phyloP scores from a whole-genome alignment of 2,113 vertebrate genomes.

The Pyrgilauda ruficollis region DNA sequence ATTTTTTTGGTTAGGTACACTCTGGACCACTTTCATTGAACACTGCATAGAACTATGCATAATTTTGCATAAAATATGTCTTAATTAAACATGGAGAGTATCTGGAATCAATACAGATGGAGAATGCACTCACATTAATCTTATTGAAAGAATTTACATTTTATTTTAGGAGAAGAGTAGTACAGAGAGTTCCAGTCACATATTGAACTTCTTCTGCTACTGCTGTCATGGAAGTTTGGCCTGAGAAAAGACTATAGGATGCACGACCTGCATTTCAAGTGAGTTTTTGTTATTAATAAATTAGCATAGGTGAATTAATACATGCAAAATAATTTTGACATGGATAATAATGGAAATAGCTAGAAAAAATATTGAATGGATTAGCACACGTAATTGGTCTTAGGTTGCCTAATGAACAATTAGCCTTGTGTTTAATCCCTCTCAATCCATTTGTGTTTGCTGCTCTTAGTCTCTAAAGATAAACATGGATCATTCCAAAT shows the following conservation, averaged over 20 bases:
- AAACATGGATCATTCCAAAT: neutral
- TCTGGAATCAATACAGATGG: neutral
- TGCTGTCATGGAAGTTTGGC: neutral
- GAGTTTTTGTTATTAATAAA: neutral
- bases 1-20: neutral
- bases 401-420: slow-evolving; percentile 62
- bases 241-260: neutral
- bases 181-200: neutral
- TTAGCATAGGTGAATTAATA: neutral
- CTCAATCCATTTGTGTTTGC: neutral
- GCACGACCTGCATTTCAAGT: neutral
- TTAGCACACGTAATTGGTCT: slow-evolving; percentile 33
- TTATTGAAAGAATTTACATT: neutral
- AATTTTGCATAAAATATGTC: neutral
- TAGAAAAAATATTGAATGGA: slow-evolving; percentile 32
- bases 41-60: neutral
- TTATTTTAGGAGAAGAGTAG: slow-evolving; percentile 9
- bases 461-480: slow-evolving; percentile 1
- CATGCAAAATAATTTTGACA: neutral
- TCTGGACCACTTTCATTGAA: neutral
- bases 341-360: slow-evolving; percentile 13
- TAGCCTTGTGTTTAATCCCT: slow-evolving; percentile 45
- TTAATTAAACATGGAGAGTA: slow-evolving; percentile 20
- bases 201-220: neutral
- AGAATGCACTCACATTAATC: slow-evolving; percentile 16